Conservation (phyloP, 64 coral and sea anemone genomes). For the Astreopora myriophthalma region DNA sequence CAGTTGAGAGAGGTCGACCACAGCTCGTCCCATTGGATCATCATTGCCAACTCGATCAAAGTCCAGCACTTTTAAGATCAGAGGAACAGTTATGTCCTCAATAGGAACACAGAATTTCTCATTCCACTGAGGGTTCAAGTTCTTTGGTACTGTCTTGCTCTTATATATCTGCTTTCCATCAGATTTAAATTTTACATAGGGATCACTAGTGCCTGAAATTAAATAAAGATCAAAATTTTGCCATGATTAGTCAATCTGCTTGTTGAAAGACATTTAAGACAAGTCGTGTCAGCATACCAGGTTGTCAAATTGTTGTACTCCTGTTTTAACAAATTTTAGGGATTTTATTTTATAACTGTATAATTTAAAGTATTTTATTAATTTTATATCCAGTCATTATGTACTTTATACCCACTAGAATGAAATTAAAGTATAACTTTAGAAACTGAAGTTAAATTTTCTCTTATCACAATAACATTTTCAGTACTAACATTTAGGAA, state of each 20-base stretch:
- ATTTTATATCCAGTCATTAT: background rate
- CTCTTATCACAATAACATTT: background rate
- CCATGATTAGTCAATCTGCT: background rate
- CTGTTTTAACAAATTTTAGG: too few species aligned
- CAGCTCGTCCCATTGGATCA: conserved; percentile 94
- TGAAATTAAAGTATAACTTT: too few species aligned
- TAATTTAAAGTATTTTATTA: too few species aligned
- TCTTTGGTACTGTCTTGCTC: conserved; percentile 94
- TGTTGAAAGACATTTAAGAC: background rate
- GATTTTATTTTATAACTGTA: too few species aligned
- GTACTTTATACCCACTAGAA: too few species aligned
- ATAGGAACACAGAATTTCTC: conserved; percentile 99
- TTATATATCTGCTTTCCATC: conserved; percentile 99
- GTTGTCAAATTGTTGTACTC: too few species aligned
- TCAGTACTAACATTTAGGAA: background rate
- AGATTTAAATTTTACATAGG: conserved; percentile 99
- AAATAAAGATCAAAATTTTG: background rate
- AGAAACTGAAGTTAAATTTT: background rate
- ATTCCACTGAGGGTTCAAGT: conserved; percentile 99
- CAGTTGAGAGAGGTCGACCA: conserved; percentile 81
- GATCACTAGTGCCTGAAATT: conserved; percentile 95
- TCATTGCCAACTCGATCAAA: conserved; percentile 98
- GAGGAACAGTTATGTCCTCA: conserved; percentile 95
- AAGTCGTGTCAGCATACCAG: background rate
- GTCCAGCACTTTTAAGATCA: conserved; percentile 97